These are phyloP conservation scores for Lagocephalus sceleratus DNA, from an alignment of 2,797 vertebrate genomes.

Conservation along the genomic window DNA sequence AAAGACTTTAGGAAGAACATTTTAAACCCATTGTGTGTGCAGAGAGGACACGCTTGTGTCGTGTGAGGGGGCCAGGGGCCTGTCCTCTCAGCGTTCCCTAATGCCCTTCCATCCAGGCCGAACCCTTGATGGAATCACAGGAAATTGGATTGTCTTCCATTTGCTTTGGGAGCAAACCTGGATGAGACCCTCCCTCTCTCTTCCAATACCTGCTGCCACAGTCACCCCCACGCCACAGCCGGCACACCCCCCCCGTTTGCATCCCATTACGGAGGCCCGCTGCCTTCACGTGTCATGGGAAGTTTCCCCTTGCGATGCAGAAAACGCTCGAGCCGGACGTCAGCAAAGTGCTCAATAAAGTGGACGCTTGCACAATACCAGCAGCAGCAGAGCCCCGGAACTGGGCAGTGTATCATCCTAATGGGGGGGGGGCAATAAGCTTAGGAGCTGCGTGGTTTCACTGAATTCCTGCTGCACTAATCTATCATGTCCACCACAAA, in stretches of 20 bases:
- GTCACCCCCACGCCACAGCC: conserved; percentile 5
- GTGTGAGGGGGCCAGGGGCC: conserved; percentile 81
- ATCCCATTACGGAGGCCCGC: conserved; percentile 89
- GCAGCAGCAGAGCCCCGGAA: conserved; percentile 34
- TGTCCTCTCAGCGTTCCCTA: conserved; percentile 82
- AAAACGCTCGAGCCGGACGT: conserved; percentile 68
- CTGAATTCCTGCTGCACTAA: conserved; percentile 56
- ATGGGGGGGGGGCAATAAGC: conserved; percentile 67
- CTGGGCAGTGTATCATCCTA: conserved; percentile 58
- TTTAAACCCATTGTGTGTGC: conserved; percentile 6
- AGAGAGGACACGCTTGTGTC: conserved; percentile 34
- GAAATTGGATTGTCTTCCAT: conserved; percentile 99
- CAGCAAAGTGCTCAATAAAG: conserved; percentile 70
- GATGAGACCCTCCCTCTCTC: conserved; percentile 52
- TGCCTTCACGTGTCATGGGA: conserved; percentile 85
- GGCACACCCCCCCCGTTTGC: conserved; percentile 63
- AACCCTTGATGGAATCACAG: conserved; percentile 95
- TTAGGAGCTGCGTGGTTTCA: conserved; percentile 65
- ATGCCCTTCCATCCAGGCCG: conserved; percentile 78
- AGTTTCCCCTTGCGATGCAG: conserved; percentile 85
- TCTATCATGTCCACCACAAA: conserved; percentile 61
- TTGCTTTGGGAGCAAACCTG: conserved; percentile 84
- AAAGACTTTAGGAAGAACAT: not conserved
- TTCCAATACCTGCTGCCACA: conserved; percentile 49
- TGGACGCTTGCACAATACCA: conserved; percentile 49